Conservation (phyloP, 2,113 vertebrate genomes). For the Sceloporus tristichus region DNA sequence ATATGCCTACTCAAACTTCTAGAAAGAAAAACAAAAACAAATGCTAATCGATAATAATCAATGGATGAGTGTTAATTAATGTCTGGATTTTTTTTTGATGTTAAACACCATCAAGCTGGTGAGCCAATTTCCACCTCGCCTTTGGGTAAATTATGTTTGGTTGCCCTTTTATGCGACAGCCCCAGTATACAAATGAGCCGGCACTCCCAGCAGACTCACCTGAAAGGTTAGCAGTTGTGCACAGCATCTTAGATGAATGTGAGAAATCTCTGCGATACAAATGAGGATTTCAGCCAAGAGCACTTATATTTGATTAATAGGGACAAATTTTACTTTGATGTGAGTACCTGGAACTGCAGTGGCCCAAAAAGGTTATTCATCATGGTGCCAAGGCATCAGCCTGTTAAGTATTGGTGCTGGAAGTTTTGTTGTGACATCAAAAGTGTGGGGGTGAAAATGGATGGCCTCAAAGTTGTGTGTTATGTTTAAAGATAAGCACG, state of each 20-base stretch:
- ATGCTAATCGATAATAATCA: constrained; percentile 63
- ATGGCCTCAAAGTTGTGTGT: constrained; percentile 41
- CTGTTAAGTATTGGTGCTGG: constrained; percentile 18
- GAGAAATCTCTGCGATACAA: constrained; percentile 43
- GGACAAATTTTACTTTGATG: constrained; percentile 62
- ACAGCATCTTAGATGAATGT: constrained; percentile 64
- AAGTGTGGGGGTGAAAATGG: constrained; percentile 59
- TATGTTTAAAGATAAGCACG: constrained; percentile 61
- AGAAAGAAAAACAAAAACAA: constrained; percentile 41
- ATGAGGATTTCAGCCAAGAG: constrained; percentile 47
- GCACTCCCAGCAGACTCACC: constrained; percentile 63
- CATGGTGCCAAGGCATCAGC: constrained; percentile 19
- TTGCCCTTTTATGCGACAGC: constrained; percentile 59
- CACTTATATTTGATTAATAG: constrained; percentile 73
- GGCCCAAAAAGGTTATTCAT: constrained; percentile 59
- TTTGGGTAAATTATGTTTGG: constrained; percentile 63
- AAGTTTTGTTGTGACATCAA: constrained; percentile 66
- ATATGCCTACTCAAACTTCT: constrained; percentile 24
- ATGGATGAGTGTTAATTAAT: constrained; percentile 65
- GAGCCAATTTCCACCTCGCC: constrained; percentile 63
- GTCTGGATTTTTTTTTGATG: constrained; percentile 56
- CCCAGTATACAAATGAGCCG: constrained; percentile 63
- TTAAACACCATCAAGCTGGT: constrained; percentile 51
- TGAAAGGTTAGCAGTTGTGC: constrained; percentile 72
- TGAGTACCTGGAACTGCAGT: constrained; percentile 43